Percentiles rank a stretch among this genome's conserved stretches.
Evolutionary conservation across 1,140 invertebrate genomes (phyloP).

Genomic region (Drosophila nikananu): DNA sequence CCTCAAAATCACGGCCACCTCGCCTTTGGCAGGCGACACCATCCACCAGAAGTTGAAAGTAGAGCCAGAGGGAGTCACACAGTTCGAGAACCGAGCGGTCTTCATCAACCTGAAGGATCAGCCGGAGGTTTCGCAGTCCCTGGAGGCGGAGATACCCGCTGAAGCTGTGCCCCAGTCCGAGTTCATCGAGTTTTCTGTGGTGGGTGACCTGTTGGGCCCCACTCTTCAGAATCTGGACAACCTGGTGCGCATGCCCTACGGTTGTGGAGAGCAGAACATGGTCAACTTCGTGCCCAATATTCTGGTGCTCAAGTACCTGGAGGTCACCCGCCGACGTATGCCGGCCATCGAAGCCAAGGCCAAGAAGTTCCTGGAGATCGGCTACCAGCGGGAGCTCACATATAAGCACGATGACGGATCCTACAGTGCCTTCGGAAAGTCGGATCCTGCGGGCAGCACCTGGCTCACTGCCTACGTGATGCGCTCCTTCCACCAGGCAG

Average conservation of each 20-base stretch:
- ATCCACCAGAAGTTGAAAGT: slow-evolving; percentile 90
- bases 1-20: slow-evolving; percentile 91
- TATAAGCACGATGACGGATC: slow-evolving; percentile 96
- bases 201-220: slow-evolving; percentile 92
- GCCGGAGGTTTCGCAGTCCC: slow-evolving; percentile 85
- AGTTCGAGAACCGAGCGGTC: slow-evolving; percentile 91
- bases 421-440: slow-evolving; percentile 96
- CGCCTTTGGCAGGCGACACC: slow-evolving; percentile 90
- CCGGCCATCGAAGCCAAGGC: slow-evolving; percentile 87
- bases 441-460: slow-evolving; percentile 92
- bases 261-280: slow-evolving; percentile 98
- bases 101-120: slow-evolving; percentile 90
- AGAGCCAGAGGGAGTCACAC: slow-evolving; percentile 92
- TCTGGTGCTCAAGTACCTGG: slow-evolving; percentile 92
- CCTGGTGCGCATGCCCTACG: slow-evolving; percentile 93
- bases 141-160: slow-evolving; percentile 89
- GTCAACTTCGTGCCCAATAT: slow-evolving; percentile 96
- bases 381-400: slow-evolving; percentile 96
- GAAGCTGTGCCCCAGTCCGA: slow-evolving; percentile 91
- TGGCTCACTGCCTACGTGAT: slow-evolving; percentile 97
- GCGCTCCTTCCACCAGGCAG: slow-evolving; percentile 94
- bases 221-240: slow-evolving; percentile 92
- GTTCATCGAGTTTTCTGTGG: slow-evolving; percentile 90
- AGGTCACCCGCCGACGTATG: slow-evolving; percentile 67
- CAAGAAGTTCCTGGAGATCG: slow-evolving; percentile 91